Percentiles rank a stretch among this genome's conserved stretches.
Conservation (phyloP, 2,113 vertebrate genomes). For the Himantopus leucocephalus region DNA sequence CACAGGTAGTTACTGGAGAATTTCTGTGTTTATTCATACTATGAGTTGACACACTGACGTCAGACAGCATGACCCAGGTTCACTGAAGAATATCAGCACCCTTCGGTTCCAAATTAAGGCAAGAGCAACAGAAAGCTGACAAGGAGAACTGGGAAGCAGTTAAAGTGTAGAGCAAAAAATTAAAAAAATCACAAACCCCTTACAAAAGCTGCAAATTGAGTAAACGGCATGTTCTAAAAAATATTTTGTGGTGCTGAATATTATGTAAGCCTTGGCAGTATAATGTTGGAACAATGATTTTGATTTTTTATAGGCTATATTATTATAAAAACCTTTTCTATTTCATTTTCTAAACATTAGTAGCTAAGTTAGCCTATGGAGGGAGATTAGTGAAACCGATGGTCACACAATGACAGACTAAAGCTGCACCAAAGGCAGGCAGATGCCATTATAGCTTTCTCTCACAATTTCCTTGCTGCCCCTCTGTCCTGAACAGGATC, state of each 20-base stretch:
- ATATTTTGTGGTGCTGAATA: background rate
- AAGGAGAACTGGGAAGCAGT: background rate
- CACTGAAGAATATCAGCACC: background rate
- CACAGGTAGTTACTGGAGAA: background rate
- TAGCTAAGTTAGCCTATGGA: background rate
- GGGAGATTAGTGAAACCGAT: background rate
- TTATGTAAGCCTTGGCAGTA: background rate
- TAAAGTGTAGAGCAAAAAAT: background rate
- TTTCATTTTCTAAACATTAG: background rate
- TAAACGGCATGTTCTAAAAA: background rate
- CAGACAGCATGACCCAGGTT: background rate
- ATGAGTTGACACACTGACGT: background rate
- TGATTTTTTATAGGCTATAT: background rate
- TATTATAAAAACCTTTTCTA: background rate
- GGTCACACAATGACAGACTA: background rate
- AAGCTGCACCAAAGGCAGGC: background rate
- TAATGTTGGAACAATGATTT: background rate
- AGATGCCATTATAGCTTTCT: background rate
- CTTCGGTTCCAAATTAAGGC: background rate
- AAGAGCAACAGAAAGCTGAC: background rate
- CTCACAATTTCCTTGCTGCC: background rate
- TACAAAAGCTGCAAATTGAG: background rate
- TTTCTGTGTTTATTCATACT: background rate
- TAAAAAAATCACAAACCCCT: accelerated
- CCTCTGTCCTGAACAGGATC: background rate